Base-by-base conservation (phyloP, 1,140 invertebrate genomes). In the Ostrea denselamellosa region DNA sequence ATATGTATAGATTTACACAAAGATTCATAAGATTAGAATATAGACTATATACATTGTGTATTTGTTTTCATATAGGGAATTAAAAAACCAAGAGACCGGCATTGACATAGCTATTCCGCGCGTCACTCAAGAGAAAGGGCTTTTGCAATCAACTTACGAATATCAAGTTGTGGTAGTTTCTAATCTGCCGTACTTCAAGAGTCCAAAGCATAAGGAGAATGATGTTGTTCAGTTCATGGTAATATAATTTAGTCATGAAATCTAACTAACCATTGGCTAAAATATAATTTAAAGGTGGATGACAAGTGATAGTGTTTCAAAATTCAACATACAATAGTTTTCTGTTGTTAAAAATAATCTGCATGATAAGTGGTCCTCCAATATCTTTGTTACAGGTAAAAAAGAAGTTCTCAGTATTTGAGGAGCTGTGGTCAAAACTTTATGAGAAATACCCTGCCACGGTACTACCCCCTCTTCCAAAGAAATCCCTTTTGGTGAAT, bases 171-270 rank as follows among this genome's bases (percentile, higher is more conserved):
- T 93, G 14, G 90, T 93, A 8, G 93, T 93, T 28, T 92, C 93
- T n/a, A 91, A 88, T 65, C 86, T 93, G 53, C 82, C 90, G 7
- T 92, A 89, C 83, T 94, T 94, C 88, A 94, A 94, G 84, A 91
- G 91, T 12, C 92, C 93, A 9, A 93, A 93, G 87, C 93, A 94
- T 83, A 93, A 93, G 88, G 90, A 93, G 53, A 89, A 87, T 17
- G 93, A 94, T 89, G 90, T 92, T 82, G 93, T 94, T 12, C 93
- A 94, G 85, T 93, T 92, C 86, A 92, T 91, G 89, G 93, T 93
- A 85, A 90, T 91, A 28, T 3, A n/a, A n/a, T 4, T 19, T 10
- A 83, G 14, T 19, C 81, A 52, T 77, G n/a, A 22, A 77, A 25
- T 22, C 22, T 25, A 22, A 4, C 22, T 77, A 25, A 22, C 17